Evolutionary conservation across 2,888 invertebrate species (phyloP).

Genomic region (Heliconius sara): DNA sequence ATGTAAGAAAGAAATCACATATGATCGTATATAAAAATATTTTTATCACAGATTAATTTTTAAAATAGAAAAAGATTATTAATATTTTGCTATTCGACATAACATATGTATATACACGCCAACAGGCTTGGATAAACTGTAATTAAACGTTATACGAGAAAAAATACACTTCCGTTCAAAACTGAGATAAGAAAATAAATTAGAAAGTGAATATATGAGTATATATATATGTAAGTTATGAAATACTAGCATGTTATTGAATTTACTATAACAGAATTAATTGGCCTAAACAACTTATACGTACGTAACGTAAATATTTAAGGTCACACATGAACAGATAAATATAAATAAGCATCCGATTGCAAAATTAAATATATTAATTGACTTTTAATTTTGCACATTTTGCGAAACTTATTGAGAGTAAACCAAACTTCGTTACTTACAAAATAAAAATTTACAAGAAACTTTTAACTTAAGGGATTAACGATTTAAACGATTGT

Average conservation of each 20-base stretch:
- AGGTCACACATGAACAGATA: constrained; percentile 29
- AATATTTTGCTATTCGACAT: constrained; percentile 1
- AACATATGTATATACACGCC: background rate
- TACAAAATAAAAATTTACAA: background rate
- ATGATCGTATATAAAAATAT: background rate
- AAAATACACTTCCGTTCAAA: constrained; percentile 26
- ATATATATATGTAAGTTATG: constrained; percentile 21
- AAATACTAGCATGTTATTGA: constrained; percentile 28
- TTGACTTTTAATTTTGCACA: constrained; percentile 21
- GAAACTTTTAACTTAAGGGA: background rate
- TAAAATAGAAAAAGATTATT: background rate
- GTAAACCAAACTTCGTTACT: background rate
- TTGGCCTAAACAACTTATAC: constrained; percentile 30
- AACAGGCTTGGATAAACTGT: background rate
- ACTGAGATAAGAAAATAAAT: constrained; percentile 33
- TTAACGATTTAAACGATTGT: background rate
- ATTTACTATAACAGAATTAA: constrained; percentile 37
- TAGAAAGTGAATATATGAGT: constrained; percentile 31
- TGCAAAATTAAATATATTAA: constrained; percentile 33
- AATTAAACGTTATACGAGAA: constrained; percentile 17
- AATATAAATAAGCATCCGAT: constrained; percentile 34
- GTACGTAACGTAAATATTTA: constrained; percentile 14
- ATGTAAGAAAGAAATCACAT: no score
- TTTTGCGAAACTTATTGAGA: constrained; percentile 11
- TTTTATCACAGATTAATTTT: background rate